phyloP scores from a whole-genome alignment of 2,797 vertebrate genomes.

The Sciaenops ocellatus region DNA sequence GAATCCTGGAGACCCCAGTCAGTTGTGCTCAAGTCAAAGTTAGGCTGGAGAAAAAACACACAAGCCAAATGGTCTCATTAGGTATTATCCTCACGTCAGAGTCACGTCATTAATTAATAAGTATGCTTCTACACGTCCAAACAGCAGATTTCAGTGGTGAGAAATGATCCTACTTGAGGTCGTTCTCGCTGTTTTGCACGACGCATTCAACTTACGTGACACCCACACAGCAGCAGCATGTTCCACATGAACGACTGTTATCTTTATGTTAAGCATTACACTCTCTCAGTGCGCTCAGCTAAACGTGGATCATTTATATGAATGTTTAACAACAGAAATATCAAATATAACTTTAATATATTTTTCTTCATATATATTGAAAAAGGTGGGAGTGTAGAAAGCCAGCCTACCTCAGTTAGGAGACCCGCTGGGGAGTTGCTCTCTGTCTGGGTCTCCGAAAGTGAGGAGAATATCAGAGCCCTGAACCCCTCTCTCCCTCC shows the following conservation, averaged over 20 bases:
- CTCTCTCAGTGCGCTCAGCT: not conserved
- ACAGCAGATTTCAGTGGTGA: constrained; percentile 13
- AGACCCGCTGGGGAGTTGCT: constrained; percentile 66
- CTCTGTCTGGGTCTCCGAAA: constrained; percentile 78
- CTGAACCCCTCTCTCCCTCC: constrained; percentile 41
- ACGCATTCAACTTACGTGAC: constrained; percentile 32
- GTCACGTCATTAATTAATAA: constrained; percentile 42
- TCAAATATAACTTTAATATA: not conserved
- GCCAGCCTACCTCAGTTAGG: constrained; percentile 71
- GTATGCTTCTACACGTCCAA: not conserved
- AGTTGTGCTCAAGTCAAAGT: constrained; percentile 59
- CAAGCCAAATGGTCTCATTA: constrained; percentile 67
- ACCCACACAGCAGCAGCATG: constrained; percentile 6
- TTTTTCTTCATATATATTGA: not conserved
- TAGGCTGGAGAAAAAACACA: constrained; percentile 62
- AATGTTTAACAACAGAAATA: not conserved
- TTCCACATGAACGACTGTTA: not conserved
- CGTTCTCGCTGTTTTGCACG: constrained; percentile 22
- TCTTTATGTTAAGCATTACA: not conserved
- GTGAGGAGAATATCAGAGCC: constrained; percentile 76
- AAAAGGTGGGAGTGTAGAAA: constrained; percentile 38
- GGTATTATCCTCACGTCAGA: constrained; percentile 61
- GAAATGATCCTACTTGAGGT: not conserved
- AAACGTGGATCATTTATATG: not conserved
- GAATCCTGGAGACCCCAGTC: constrained; percentile 49